Base-by-base conservation (phyloP, 2,888 invertebrate species). In the Scaptomyza reducta region DNA sequence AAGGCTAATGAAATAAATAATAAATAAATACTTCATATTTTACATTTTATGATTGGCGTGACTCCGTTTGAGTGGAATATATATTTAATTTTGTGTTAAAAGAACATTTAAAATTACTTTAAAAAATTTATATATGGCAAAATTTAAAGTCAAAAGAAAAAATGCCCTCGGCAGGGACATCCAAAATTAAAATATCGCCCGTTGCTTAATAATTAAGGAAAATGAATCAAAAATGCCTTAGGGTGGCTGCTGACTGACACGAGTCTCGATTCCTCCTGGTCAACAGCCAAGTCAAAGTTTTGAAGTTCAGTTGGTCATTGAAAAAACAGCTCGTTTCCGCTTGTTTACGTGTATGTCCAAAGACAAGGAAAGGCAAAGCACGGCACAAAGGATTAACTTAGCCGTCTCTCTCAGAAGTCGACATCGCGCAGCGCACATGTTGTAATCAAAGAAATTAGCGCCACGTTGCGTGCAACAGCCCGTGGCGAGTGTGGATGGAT, bases 281-380 rank as follows among this genome's bases (percentile, higher is more conserved):
- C 75, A 76, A 49, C 57, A 62, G 65, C 55, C 68, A 68, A 76
- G 75, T 81, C 70, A 70, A 87, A 87, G 84, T 82, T 80, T 84
- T 80, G 79, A 89, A 89, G 87, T 89, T 89, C 87, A 87, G 81
- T 89, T 88, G 89, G 89, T 88, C 89, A 88, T 81, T 87, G 74
- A 86, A 78, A 70, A 16, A 73, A 73, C 66, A 54, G 62, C 60
- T 70, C 67, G 63, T 54, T 76, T 78, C 77, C 74, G 82, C 64
- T 66, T 76, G 62, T 76, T 69, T 77, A 73, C 72, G 62, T 64
- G 77, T 53, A 46, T 61, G 72, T 16, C 65, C 64, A 62, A 84
- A 87, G 87, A 87, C 84, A 40, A 16, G 40, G 40, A 10, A 71
- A 49, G 71, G 75, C 79, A 87, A 0, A 3, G 22, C 22, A 71